Conservation (phyloP, 2,797 vertebrate species). For the Amazona ochrocephala region DNA sequence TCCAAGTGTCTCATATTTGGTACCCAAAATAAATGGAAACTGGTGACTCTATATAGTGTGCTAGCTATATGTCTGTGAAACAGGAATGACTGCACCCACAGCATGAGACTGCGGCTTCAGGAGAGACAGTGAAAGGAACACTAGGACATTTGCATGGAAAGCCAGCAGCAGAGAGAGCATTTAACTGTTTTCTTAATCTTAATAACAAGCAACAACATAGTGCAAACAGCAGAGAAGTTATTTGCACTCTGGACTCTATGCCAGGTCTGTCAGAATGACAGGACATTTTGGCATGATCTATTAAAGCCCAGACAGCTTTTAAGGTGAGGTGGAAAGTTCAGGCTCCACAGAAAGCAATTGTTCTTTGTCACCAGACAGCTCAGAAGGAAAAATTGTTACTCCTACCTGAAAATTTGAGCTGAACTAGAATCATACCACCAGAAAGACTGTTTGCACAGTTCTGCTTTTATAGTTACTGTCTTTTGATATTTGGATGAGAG, state of each 20-base stretch:
- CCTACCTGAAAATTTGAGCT: neutral
- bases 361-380: neutral
- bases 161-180: neutral
- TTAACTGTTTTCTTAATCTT: neutral
- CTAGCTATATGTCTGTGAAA: accelerated
- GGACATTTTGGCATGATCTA: neutral
- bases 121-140: neutral
- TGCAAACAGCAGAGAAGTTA: neutral
- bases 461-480: slow-evolving; percentile 2
- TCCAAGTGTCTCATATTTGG: neutral
- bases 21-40: neutral
- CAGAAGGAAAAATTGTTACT: neutral
- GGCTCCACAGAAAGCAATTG: neutral
- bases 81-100: neutral
- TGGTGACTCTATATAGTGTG: neutral
- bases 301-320: neutral
- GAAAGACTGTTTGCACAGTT: slow-evolving; percentile 12
- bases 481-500: neutral
- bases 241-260: neutral
- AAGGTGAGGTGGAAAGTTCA: slow-evolving; percentile 25
- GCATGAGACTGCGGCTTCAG: neutral
- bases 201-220: neutral
- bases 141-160: neutral
- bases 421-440: neutral
- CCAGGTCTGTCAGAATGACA: neutral